Percentiles rank a stretch among this genome's conserved stretches.
phyloP scores from a whole-genome alignment of 2,113 vertebrate genomes.

The Leiothrix lutea region DNA sequence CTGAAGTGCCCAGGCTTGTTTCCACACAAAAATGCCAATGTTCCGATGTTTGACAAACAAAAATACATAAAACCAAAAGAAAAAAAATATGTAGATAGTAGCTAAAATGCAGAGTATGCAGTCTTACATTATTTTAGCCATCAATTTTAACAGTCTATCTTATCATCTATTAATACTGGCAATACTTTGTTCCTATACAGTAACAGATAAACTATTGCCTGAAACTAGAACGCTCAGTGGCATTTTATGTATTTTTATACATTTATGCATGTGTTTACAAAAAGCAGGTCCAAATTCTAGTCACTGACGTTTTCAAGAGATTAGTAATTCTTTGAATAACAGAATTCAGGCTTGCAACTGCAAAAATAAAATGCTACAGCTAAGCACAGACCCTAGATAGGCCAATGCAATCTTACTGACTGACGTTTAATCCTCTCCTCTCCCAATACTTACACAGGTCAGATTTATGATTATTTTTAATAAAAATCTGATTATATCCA shows the following conservation, averaged over 20 bases:
- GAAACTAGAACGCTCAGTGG: background rate
- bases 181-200: background rate
- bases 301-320: background rate
- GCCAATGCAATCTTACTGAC: background rate
- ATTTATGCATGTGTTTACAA: background rate
- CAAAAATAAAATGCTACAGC: background rate
- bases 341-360: background rate
- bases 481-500: slow-evolving; percentile 8
- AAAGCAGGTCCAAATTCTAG: background rate
- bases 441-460: background rate
- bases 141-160: background rate
- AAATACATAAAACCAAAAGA: background rate
- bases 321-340: background rate
- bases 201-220: background rate
- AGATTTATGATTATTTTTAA: background rate
- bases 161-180: background rate
- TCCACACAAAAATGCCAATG: background rate
- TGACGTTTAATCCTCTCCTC: background rate
- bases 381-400: background rate
- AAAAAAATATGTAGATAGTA: background rate
- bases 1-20: background rate
- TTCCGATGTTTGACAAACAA: background rate
- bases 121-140: background rate
- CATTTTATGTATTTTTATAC: background rate
- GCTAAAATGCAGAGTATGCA: background rate